Evolutionary conservation across 2,113 vertebrate species (phyloP).

Genomic region (Oryzias woworae): DNA sequence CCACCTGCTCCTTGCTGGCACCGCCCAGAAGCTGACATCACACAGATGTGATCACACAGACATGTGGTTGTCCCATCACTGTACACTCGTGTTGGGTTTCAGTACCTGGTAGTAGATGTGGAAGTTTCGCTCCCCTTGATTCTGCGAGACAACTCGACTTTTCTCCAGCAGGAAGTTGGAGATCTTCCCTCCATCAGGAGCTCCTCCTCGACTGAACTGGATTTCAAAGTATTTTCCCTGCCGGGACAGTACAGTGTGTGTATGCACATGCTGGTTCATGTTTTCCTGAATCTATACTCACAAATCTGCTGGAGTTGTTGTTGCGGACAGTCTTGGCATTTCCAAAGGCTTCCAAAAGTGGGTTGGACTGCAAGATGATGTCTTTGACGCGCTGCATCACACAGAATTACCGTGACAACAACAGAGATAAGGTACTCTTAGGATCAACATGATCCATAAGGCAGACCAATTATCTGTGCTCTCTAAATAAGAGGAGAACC

Average conservation of each 20-base stretch:
- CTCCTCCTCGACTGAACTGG: constrained; percentile 84
- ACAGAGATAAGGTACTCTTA: not conserved
- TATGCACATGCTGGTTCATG: too few relatives aligned
- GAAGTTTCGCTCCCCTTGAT: constrained; percentile 82
- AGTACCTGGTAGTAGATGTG: constrained; percentile 86
- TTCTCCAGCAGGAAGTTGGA: constrained; percentile 86
- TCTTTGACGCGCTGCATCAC: constrained; percentile 89
- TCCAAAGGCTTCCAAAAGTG: constrained; percentile 93
- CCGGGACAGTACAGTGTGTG: not conserved
- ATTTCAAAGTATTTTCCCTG: constrained; percentile 89
- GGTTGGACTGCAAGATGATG: constrained; percentile 97
- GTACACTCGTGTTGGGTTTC: too few relatives aligned
- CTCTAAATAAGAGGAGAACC: too few relatives aligned
- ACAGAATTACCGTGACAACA: not conserved
- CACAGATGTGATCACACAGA: not conserved
- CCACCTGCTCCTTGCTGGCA: constrained; percentile 72
- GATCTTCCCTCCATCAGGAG: constrained; percentile 84
- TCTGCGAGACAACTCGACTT: constrained; percentile 82
- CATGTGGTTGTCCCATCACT: too few relatives aligned
- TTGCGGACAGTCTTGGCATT: constrained; percentile 95
- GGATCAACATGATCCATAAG: not conserved
- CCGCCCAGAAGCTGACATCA: constrained; percentile 74
- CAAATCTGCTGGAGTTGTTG: constrained; percentile 97
- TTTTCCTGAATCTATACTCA: constrained; percentile 71
- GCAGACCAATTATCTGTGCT: not conserved